These are phyloP conservation scores for Hypselothyrea guttata DNA, from an alignment of 2,888 invertebrate genomes.

Conservation along the genomic window DNA sequence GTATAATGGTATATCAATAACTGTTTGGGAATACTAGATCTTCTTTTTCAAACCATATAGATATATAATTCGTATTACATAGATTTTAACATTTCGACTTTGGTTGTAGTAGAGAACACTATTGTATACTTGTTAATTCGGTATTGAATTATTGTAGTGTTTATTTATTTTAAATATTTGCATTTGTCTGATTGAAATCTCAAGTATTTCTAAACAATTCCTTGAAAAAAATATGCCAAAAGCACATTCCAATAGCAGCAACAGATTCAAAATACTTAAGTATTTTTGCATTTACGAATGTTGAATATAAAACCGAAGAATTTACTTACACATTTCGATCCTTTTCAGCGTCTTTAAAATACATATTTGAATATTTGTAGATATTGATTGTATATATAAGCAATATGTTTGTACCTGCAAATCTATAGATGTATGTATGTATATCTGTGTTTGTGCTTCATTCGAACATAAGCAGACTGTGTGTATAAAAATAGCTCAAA, in stretches of 20 bases:
- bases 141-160: neutral
- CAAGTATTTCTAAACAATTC: conserved; percentile 30
- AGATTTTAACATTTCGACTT: too few species aligned
- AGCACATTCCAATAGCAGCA: conserved; percentile 14
- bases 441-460: neutral
- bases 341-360: too few species aligned
- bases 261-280: conserved; percentile 7
- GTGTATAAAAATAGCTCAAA: neutral
- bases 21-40: too few species aligned
- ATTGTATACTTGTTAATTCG: too few species aligned
- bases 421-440: neutral
- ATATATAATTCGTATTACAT: too few species aligned
- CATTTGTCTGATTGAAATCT: conserved; percentile 31
- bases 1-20: too few species aligned
- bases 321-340: too few species aligned
- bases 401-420: conserved; percentile 1
- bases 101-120: too few species aligned
- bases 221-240: conserved; percentile 23
- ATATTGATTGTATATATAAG: neutral
- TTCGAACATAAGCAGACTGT: neutral
- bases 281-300: too few species aligned
- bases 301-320: too few species aligned
- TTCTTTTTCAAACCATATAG: too few species aligned
- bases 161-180: conserved; percentile 40
- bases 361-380: neutral